Percentiles rank a stretch among this genome's conserved stretches.
Conservation (phyloP, 2,888 invertebrate species). For the Zele albiditarsus region DNA sequence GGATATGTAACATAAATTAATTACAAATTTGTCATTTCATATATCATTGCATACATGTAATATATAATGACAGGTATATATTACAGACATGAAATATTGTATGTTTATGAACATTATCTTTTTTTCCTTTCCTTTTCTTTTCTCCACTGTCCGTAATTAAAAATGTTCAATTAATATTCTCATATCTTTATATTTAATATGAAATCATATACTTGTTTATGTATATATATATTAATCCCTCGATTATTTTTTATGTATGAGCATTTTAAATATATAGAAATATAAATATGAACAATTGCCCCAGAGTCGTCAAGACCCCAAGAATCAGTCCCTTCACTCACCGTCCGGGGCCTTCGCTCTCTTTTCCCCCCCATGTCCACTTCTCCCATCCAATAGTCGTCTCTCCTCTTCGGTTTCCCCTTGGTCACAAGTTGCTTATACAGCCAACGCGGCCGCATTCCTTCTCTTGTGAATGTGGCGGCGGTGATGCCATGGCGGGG, state of each 20-base stretch:
- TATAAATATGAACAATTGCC: slow-evolving; percentile 10
- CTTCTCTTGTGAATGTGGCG: slow-evolving; percentile 73
- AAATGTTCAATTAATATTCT: no score
- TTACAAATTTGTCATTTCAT: no score
- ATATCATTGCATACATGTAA: no score
- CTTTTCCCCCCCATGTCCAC: slow-evolving; percentile 12
- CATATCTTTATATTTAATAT: no score
- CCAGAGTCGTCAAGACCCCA: slow-evolving; percentile 6
- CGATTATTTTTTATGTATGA: not conserved
- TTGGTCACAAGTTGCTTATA: slow-evolving; percentile 25
- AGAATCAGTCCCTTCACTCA: slow-evolving; percentile 33
- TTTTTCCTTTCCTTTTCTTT: no score
- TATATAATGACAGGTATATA: no score
- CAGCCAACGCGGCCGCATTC: slow-evolving; percentile 74
- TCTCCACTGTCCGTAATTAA: no score
- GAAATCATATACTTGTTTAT: no score
- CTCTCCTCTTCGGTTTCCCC: slow-evolving; percentile 46
- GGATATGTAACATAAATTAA: no score
- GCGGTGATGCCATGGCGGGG: slow-evolving; percentile 36
- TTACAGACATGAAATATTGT: no score
- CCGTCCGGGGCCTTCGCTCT: slow-evolving; percentile 6
- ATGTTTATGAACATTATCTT: no score
- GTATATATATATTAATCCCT: no score
- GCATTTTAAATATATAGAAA: not conserved
- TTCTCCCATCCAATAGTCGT: slow-evolving; percentile 40